These are phyloP conservation scores for Stegodyphus dumicola DNA, from an alignment of 1,140 invertebrate genomes.

Conservation along the genomic window DNA sequence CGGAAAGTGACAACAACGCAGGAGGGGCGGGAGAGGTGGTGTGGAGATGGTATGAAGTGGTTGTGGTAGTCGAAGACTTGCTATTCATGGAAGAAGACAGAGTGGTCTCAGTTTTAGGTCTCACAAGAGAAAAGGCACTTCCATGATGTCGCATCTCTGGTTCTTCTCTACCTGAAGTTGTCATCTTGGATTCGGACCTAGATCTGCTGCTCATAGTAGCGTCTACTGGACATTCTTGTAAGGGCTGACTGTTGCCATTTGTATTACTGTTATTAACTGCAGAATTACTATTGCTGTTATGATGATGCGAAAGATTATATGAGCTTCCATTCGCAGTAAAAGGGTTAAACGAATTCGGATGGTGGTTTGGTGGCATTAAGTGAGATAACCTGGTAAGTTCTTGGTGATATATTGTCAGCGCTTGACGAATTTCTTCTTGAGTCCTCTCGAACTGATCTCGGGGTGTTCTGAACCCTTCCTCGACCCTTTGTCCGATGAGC, in stretches of 20 bases:
- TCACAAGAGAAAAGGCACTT: slow-evolving; percentile 85
- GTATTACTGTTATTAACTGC: slow-evolving; percentile 17
- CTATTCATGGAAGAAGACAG: slow-evolving; percentile 24
- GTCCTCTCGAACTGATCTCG: slow-evolving; percentile 74
- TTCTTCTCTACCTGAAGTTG: slow-evolving; percentile 4
- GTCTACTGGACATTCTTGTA: slow-evolving; percentile 52
- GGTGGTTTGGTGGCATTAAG: slow-evolving; percentile 39
- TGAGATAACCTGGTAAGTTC: slow-evolving; percentile 84
- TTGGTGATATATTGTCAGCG: slow-evolving; percentile 89
- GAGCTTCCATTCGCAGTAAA: slow-evolving; percentile 34
- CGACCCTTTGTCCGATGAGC: slow-evolving; percentile 77
- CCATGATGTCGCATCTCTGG: slow-evolving; percentile 78
- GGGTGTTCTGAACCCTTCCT: slow-evolving; percentile 64
- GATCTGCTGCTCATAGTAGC: slow-evolving; percentile 25
- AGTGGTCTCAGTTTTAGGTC: slow-evolving; percentile 78
- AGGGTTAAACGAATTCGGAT: slow-evolving; percentile 26
- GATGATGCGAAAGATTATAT: slow-evolving; percentile 27
- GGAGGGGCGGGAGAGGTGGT: slow-evolving; percentile 33
- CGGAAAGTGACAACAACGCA: slow-evolving; percentile 31
- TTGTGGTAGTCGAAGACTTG: slow-evolving; percentile 27
- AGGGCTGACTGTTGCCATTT: not conserved
- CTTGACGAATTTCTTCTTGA: slow-evolving; percentile 87
- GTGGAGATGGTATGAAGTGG: slow-evolving; percentile 16
- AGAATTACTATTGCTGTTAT: slow-evolving; percentile 17
- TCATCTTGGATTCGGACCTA: slow-evolving; percentile 21